A percentile compares a stretch with the other conserved stretches of the same genome.
Conservation (phyloP, 2,888 invertebrate species). For the Hypomecis punctinalis region DNA sequence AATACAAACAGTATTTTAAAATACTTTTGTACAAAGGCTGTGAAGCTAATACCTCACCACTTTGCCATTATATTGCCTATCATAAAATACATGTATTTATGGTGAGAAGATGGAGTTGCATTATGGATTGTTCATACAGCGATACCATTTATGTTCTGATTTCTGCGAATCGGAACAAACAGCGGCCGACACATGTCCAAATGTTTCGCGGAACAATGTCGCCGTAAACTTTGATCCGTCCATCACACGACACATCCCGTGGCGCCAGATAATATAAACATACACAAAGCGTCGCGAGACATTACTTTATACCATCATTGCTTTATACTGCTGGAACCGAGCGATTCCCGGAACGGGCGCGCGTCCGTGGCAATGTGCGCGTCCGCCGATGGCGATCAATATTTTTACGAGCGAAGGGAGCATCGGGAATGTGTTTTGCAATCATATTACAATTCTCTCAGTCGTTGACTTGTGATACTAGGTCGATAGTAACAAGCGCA, state of each 20-base stretch:
- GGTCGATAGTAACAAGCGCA: too few species aligned
- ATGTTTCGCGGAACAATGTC: constrained; percentile 5
- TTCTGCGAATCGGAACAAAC: constrained; percentile 2
- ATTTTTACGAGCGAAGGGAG: neutral
- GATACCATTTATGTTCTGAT: constrained; percentile 2
- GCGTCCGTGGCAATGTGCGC: constrained; percentile 7
- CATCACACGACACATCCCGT: constrained; percentile 1
- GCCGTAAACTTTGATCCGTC: neutral
- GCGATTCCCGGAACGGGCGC: too few species aligned
- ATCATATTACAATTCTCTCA: neutral
- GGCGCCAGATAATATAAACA: constrained; percentile 2
- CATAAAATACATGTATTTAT: neutral
- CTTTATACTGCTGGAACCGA: too few species aligned
- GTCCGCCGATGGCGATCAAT: neutral
- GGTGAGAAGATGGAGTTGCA: neutral
- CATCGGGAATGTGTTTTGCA: neutral
- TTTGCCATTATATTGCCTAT: neutral
- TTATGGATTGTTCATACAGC: neutral
- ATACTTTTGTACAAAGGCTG: too few species aligned
- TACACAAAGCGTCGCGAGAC: neutral
- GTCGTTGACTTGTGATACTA: too few species aligned
- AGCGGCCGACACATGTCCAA: constrained; percentile 1
- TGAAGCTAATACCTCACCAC: too few species aligned
- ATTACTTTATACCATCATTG: neutral
- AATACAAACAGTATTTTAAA: too few species aligned